phyloP scores from a whole-genome alignment of 2,888 invertebrate species.

The Selenia dentaria region DNA sequence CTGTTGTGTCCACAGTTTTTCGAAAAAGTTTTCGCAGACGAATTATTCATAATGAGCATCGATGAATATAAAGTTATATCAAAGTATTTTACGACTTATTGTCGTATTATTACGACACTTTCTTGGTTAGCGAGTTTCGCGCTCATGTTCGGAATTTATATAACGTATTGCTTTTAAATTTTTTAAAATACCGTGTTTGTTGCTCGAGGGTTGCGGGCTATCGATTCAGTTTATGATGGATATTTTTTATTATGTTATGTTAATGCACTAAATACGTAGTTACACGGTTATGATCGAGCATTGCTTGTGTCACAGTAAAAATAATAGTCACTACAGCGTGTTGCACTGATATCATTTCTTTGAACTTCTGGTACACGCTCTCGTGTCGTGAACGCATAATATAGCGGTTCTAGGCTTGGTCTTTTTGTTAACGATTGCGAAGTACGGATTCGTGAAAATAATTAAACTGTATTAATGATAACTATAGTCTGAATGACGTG shows the following conservation, averaged over 20 bases:
- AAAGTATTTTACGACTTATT: conserved; percentile 69
- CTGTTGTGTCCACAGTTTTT: conserved; percentile 71
- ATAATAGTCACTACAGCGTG: neutral
- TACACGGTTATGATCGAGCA: conserved; percentile 39
- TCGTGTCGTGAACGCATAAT: neutral
- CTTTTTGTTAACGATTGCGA: too few relatives aligned
- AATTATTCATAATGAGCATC: conserved; percentile 77
- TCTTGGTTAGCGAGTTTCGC: conserved; percentile 60
- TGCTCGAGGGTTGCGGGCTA: conserved; percentile 69
- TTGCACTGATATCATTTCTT: neutral
- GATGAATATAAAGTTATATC: conserved; percentile 49
- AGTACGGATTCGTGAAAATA: too few relatives aligned
- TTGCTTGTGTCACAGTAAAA: conserved; percentile 8
- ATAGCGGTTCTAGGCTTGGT: too few relatives aligned
- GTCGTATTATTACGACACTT: conserved; percentile 62
- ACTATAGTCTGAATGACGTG: too few relatives aligned
- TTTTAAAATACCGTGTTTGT: conserved; percentile 62
- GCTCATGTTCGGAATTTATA: conserved; percentile 68
- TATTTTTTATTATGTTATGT: conserved; percentile 76
- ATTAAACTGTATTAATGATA: too few relatives aligned
- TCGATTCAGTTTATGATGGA: conserved; percentile 72
- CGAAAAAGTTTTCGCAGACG: conserved; percentile 67
- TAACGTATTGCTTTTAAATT: conserved; percentile 58
- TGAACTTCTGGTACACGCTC: neutral
- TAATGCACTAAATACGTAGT: conserved; percentile 69